phyloP scores from a whole-genome alignment of 2,113 vertebrate species.

The Zosterops hypoxanthus region DNA sequence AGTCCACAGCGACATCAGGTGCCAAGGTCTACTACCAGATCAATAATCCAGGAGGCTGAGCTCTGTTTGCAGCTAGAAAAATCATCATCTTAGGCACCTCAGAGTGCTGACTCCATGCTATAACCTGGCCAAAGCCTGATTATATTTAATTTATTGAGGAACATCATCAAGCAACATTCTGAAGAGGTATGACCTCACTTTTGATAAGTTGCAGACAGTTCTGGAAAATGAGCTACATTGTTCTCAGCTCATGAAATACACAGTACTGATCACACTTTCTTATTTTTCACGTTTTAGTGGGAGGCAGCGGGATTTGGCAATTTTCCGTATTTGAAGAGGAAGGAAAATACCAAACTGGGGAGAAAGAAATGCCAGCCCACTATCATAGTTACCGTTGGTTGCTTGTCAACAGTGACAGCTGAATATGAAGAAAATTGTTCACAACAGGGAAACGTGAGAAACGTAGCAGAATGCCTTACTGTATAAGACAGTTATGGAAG shows the following conservation, averaged over 20 bases:
- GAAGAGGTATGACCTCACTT: not conserved
- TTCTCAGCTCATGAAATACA: not conserved
- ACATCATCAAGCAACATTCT: not conserved
- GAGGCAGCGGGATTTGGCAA: not conserved
- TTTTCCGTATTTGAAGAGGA: constrained; percentile 18
- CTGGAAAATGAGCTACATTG: not conserved
- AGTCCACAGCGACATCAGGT: not conserved
- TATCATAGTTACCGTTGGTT: not conserved
- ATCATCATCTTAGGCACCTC: not conserved
- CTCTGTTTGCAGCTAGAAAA: not conserved
- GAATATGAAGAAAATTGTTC: not conserved
- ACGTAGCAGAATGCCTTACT: not conserved
- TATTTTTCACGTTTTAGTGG: not conserved
- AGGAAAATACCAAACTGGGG: not conserved
- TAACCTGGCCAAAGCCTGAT: not conserved
- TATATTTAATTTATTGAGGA: not conserved
- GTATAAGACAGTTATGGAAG: not conserved
- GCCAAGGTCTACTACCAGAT: not conserved
- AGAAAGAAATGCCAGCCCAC: not conserved
- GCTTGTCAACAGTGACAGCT: not conserved
- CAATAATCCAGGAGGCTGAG: not conserved
- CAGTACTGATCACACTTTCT: not conserved
- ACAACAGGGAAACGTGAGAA: not conserved
- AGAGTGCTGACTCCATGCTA: not conserved
- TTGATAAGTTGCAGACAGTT: not conserved